A percentile compares a stretch with the other conserved stretches of the same genome.
Conservation (phyloP, 2,888 invertebrate genomes). For the Ochropleura leucogaster region DNA sequence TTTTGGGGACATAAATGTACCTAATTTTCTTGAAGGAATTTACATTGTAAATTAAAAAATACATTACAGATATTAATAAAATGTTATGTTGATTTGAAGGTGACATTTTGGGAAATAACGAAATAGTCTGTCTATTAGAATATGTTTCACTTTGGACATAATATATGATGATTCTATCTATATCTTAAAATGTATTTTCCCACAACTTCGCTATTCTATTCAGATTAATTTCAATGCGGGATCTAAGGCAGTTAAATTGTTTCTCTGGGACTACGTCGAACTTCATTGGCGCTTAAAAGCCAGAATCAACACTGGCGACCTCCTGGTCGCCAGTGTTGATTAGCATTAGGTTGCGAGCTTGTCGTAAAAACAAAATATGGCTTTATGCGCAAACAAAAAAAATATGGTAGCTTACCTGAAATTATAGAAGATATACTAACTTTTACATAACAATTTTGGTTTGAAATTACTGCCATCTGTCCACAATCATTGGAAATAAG, state of each 20-base stretch:
- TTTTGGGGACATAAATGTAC: neutral
- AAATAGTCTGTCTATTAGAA: neutral
- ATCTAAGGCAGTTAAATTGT: no score
- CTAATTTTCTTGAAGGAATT: neutral
- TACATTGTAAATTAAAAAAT: neutral
- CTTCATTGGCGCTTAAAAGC: no score
- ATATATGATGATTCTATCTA: no score
- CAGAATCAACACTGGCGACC: no score
- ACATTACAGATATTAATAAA: neutral
- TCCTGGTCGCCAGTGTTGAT: no score
- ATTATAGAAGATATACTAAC: neutral
- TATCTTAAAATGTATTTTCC: no score
- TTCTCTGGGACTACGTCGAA: no score
- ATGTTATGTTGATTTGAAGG: neutral
- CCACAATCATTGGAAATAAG: slow-evolving; percentile 8
- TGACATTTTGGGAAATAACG: neutral
- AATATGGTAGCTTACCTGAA: neutral
- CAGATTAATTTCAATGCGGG: no score
- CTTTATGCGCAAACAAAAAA: neutral
- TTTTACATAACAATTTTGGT: neutral
- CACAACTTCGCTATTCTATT: no score
- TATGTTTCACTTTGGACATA: neutral
- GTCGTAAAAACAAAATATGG: no score
- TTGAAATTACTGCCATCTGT: slow-evolving; percentile 43
- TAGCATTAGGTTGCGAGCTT: no score